Evolutionary conservation across 2,797 vertebrate genomes (phyloP), one percentile per base, ranked within the genome.

Genomic region (Sternotherus odoratus): DNA sequence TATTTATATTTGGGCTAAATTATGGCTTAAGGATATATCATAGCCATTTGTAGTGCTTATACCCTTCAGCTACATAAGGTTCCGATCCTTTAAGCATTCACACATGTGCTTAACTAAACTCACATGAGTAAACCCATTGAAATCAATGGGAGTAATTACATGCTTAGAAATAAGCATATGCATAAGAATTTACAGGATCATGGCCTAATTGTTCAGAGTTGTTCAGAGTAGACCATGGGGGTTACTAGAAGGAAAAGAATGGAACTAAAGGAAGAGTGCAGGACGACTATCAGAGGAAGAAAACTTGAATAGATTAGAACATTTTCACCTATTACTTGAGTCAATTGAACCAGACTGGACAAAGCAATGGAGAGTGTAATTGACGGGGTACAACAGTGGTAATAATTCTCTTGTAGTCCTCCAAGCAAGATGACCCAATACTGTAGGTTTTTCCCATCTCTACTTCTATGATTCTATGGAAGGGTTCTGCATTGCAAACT

Each of bases 1-100:
- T 56, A 53, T 91, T 92, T 92, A 84, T 63, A 19, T 23, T 81
- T 54, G 33, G n/a, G 26, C 83, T 86, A 89, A 91, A 87, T 91
- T 51, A 86, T 12, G 5, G 30, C 26, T 95, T 89, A 77, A 91
- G 92, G 66, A 79, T 74, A 17, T 16, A 95, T 2, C 4, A 56
- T 26, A 88, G 48, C 60, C 3, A 89, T 85, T 93, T 94, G 56
- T 83, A 83, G 87, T 0, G 60, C 79, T 74, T 85, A 79, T 69
- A 91, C 89, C 11, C 43, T 23, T 81, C 87, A 92, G 74, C 84
- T 85, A 48, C 49, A 15, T 74, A 74, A 46, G 6, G 23, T 28
- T 24, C 23, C 24, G 15, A 46, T 74, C 43, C 39, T 74, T 43
- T 26, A 13, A 80, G 85, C 56, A 85, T 95, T 92, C 46, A 82